Evolutionary conservation across 2,797 vertebrate genomes (phyloP), one percentile per base, ranked within the genome.

Genomic region (Xiphophorus birchmanni): DNA sequence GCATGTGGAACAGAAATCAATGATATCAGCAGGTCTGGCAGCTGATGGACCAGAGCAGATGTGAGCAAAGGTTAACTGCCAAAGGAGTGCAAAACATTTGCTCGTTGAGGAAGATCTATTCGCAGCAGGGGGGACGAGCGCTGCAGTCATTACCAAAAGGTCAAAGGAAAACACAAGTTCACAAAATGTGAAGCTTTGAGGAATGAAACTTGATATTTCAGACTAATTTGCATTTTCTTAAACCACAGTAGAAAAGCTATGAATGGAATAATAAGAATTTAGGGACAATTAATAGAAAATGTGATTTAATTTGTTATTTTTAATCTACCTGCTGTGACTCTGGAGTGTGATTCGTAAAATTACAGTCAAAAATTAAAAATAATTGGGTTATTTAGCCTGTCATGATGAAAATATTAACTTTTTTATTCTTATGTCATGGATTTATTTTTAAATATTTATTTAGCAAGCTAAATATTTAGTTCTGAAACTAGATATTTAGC

Each of bases 31-130:
- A 78, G 79, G 82, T 88, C 82, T 88, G 87, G 87, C 88, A 90
- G 88, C 81, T 47, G 45, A 60, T 60, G 78, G 76, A 78, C 48
- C 56, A 0, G 37, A 86, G 84, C 86, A 90, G 89, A 88, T 88
- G 90, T 86, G 75, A 88, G 90, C 81, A 91, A 93, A 94, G 92
- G 91, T 92, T 86, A 91, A 86, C 84, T 84, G 90, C 91, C 89
- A 91, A 90, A 83, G 85, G 85, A 63, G 29, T 0, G 82, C 83
- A 76, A 85, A 88, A 87, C 85, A 82, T 82, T 82, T n/a, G 21
- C 78, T 74, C 17, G 35, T 78, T 87, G 88, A 87, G 79, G 82
- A 83, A 86, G 88, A 90, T 73, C 77, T 80, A 42, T 45, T 37
- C 84, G 4, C 87, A 76, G 90, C 74, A 78, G 79, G 87, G 1